Percentiles rank a stretch among this genome's conserved stretches.
phyloP scores from a whole-genome alignment of 2,888 invertebrate genomes.

The Adelphocoris suturalis region DNA sequence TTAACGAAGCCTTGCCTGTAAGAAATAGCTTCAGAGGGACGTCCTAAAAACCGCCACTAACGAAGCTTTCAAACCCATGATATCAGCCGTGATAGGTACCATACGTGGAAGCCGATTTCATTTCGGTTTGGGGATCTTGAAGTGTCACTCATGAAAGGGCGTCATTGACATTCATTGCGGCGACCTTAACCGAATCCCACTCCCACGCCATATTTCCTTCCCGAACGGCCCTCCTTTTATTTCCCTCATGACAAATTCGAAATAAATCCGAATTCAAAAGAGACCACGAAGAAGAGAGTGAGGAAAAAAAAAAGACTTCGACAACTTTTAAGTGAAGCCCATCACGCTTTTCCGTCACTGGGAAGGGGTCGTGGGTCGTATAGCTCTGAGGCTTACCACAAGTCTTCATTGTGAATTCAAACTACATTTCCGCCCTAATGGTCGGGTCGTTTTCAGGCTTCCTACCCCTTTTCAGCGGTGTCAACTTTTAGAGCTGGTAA shows the following conservation, averaged over 20 bases:
- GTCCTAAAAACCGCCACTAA: too few species aligned
- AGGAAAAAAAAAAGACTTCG: background rate
- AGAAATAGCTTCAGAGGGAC: too few species aligned
- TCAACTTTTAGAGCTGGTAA: conserved; percentile 13
- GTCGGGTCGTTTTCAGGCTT: conserved; percentile 31
- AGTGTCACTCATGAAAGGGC: background rate
- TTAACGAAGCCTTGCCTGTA: too few species aligned
- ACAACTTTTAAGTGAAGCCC: conserved; percentile 16
- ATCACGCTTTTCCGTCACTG: too few species aligned
- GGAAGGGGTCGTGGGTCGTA: too few species aligned
- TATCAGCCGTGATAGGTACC: too few species aligned
- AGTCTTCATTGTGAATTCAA: conserved; percentile 50
- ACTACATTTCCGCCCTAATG: conserved; percentile 19
- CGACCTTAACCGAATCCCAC: background rate
- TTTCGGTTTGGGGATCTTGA: background rate
- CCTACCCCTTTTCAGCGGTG: conserved; percentile 20
- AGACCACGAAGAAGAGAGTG: background rate
- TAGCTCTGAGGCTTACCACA: too few species aligned
- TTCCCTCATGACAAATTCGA: conserved; percentile 40
- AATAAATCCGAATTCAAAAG: conserved; percentile 57
- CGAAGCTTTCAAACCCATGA: too few species aligned
- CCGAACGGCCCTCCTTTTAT: background rate
- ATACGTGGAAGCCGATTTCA: too few species aligned
- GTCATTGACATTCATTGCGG: conserved; percentile 57
- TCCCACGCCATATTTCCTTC: background rate